Conservation (phyloP, 1,140 invertebrate genomes). For the Theocolax elegans region DNA sequence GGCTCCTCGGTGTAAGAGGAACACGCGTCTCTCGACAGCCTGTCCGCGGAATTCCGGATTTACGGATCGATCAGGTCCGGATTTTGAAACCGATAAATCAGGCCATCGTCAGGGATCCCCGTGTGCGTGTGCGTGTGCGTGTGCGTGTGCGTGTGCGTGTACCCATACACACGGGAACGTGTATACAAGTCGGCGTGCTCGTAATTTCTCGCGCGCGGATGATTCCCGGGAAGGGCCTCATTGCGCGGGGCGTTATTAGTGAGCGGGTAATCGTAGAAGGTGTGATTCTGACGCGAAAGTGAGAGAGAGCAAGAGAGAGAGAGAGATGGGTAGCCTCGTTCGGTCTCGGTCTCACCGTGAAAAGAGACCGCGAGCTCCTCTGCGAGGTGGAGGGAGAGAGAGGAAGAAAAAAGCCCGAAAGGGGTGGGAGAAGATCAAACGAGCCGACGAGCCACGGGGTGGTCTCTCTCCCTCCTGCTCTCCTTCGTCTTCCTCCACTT, state of each 20-base stretch:
- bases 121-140: no score
- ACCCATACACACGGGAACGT: no score
- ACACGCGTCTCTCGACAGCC: no score
- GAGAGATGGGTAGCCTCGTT: slow-evolving; percentile 9
- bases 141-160: no score
- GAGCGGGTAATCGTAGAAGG: slow-evolving; percentile 61
- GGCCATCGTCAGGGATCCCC: slow-evolving; percentile 37
- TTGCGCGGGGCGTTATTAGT: slow-evolving; percentile 55
- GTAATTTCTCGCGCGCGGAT: slow-evolving; percentile 28
- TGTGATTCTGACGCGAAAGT: slow-evolving; percentile 64
- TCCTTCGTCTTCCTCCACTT: slow-evolving; percentile 33
- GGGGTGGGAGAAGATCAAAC: slow-evolving; percentile 67
- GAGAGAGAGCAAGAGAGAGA: slow-evolving; percentile 37
- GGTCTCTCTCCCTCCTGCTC: slow-evolving; percentile 55
- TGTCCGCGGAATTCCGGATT: slow-evolving; percentile 37
- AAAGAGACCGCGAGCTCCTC: slow-evolving; percentile 29
- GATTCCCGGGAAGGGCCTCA: slow-evolving; percentile 1
- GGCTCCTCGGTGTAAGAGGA: no score
- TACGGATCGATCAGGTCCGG: slow-evolving; percentile 18
- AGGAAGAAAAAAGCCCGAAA: slow-evolving; percentile 41
- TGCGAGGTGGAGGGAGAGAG: slow-evolving; percentile 17
- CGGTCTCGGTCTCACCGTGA: no score
- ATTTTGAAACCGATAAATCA: slow-evolving; percentile 37
- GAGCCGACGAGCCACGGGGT: slow-evolving; percentile 68
- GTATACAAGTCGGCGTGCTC: slow-evolving; percentile 20